phyloP scores from a whole-genome alignment of 1,140 invertebrate species.

The Aphis gossypii region DNA sequence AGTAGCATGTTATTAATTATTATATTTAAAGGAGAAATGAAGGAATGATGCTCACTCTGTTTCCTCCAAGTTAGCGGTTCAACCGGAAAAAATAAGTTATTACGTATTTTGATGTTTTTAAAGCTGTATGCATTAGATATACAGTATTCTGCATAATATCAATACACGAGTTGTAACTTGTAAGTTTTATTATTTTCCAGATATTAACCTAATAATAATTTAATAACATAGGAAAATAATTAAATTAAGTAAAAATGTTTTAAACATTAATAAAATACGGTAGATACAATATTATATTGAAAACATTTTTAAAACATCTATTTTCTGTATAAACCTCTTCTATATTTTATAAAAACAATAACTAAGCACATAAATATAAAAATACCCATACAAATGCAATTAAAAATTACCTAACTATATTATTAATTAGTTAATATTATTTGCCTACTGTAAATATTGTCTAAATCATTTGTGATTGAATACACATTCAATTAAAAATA shows the following conservation, averaged over 20 bases:
- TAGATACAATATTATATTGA: background rate
- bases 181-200: background rate
- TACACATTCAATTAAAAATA: background rate
- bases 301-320: background rate
- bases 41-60: background rate
- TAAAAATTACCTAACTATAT: background rate
- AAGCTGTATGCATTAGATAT: background rate
- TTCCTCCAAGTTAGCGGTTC: background rate
- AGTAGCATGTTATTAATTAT: background rate
- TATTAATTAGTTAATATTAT: background rate
- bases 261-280: background rate
- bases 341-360: background rate
- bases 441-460: background rate
- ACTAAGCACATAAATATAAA: background rate
- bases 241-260: background rate
- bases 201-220: background rate
- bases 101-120: background rate
- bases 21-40: background rate
- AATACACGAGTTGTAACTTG: background rate
- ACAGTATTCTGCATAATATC: background rate
- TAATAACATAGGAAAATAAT: background rate
- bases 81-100: background rate
- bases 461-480: background rate
- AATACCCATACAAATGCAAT: background rate
- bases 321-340: background rate